Evolutionary conservation across 1,140 invertebrate species (phyloP).

Genomic region (Brachionus sp.): DNA sequence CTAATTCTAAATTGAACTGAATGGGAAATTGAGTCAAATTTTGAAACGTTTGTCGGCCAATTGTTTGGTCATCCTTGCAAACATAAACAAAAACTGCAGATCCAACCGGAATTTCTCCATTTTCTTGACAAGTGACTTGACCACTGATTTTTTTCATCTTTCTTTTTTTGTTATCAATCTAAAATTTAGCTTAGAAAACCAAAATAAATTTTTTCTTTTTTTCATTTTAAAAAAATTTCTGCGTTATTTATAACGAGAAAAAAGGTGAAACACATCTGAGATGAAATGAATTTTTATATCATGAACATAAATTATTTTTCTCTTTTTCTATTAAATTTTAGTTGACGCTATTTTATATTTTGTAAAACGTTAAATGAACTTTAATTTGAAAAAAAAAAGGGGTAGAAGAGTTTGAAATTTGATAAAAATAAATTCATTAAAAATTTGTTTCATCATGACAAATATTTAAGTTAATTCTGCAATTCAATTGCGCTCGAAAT

Average conservation of each 20-base stretch:
- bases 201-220: not conserved
- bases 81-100: constrained; percentile 16
- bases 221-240: not conserved
- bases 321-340: not conserved
- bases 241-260: constrained; percentile 21
- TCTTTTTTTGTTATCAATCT: not conserved
- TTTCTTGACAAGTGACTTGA: not conserved
- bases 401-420: not conserved
- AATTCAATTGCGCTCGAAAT: not conserved
- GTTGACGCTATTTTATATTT: not conserved
- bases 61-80: not conserved
- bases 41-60: constrained; percentile 30
- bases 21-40: constrained; percentile 13
- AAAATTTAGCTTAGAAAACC: not conserved
- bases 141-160: constrained; percentile 30
- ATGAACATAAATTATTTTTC: constrained; percentile 28
- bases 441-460: not conserved
- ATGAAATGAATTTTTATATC: not conserved
- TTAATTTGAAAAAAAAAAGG: not conserved
- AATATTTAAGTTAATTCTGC: not conserved
- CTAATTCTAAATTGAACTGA: not conserved
- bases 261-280: not conserved
- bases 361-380: not conserved
- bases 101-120: constrained; percentile 1
- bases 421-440: not conserved